These are phyloP conservation scores for Euwallacea fornicatus DNA, from an alignment of 1,140 invertebrate genomes.

Conservation along the genomic window DNA sequence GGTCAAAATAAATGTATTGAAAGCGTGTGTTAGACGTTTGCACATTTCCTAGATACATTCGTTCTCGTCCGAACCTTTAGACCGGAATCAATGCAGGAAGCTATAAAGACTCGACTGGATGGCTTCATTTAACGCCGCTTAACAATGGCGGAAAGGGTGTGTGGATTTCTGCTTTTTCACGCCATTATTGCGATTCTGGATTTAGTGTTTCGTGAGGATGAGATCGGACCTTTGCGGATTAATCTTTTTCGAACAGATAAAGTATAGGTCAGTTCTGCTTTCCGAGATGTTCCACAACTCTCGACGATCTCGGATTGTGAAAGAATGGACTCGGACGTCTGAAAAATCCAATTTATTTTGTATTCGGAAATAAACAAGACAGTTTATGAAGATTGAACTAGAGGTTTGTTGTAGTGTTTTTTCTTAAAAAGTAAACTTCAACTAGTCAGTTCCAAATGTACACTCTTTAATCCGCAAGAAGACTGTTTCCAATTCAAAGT, in stretches of 20 bases:
- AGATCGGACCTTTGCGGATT: slow-evolving; percentile 20
- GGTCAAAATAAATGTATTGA: slow-evolving; percentile 15
- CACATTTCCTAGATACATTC: slow-evolving; percentile 29
- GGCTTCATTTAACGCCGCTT: slow-evolving; percentile 33
- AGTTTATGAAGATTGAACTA: no score
- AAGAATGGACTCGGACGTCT: no score
- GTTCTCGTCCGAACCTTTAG: slow-evolving; percentile 16
- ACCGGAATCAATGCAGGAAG: slow-evolving; percentile 35
- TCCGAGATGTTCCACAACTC: no score
- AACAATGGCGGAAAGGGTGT: slow-evolving; percentile 31
- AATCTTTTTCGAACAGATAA: slow-evolving; percentile 20
- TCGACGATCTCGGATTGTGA: no score
- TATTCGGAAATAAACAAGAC: no score
- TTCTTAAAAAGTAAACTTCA: no score
- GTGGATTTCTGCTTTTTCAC: slow-evolving; percentile 28
- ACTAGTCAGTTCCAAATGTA: no score
- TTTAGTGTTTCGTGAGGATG: slow-evolving; percentile 29
- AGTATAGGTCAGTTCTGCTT: no score
- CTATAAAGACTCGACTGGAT: slow-evolving; percentile 34
- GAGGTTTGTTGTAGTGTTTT: no score
- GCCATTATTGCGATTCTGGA: slow-evolving; percentile 30
- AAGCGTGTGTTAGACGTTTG: slow-evolving; percentile 32
- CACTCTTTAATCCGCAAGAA: no score
- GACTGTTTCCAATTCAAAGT: no score
- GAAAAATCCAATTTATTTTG: no score